Evolutionary conservation across 2,888 invertebrate species (phyloP), one percentile per base, ranked within the genome.

Genomic region (Nipponacmea schrenckii): DNA sequence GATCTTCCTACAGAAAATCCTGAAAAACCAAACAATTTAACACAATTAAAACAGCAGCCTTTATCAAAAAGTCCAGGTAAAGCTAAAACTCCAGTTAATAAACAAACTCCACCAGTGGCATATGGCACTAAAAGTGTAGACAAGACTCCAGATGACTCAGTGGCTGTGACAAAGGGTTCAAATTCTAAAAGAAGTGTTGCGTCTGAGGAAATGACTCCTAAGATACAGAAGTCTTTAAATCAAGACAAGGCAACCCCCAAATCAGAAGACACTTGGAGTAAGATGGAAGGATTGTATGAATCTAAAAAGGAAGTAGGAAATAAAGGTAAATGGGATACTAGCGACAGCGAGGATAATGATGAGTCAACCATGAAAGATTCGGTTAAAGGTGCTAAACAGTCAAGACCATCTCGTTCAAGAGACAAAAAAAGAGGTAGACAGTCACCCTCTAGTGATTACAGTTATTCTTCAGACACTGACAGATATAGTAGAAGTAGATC

Each of bases 251-350:
- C 74, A 44, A 45, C 70, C 20, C 24, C 65, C 50, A 77, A 71
- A 73, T 70, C 27, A n/a, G 81, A 81, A 67, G 83, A 85, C 67
- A 81, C 84, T 2, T 85, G 84, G 84, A 84, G 81, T 74, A 82
- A 81, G 72, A 82, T 84, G 74, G 85, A 85, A 78, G 80, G 76
- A 45, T 73, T 83, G 64, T 80, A 76, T 72, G 83, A 83, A 67
- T 73, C 77, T 26, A 80, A 77, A 45, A 68, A 81, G 10, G 77
- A 75, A 45, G 83, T 80, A 50, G 81, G 80, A 68, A 78, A 80
- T 14, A 85, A 85, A 77, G 81, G 82, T 66, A 84, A 84, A 72
- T 85, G 85, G 85, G 85, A 85, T 67, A 85, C 84, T 24, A 85
- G 85, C 80, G 85, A 84, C 46, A 85, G 85, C 81, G 84, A 84